phyloP scores from a whole-genome alignment of 2,113 vertebrate species.

The Peromyscus maniculatus region DNA sequence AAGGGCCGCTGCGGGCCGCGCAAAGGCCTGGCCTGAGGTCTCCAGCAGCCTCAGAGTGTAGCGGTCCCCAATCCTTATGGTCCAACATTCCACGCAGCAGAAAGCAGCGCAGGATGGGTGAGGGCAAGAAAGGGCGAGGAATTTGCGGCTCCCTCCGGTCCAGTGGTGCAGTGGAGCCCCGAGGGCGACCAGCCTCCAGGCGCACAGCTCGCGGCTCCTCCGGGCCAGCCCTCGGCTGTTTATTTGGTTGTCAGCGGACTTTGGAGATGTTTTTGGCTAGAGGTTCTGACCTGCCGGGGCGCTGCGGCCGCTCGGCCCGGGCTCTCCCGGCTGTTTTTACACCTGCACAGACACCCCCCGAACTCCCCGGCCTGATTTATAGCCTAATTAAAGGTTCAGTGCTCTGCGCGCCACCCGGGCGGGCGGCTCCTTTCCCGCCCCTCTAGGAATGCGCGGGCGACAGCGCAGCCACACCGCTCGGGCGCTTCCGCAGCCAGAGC shows the following conservation, averaged over 20 bases:
- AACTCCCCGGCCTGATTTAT: slow-evolving; percentile 85
- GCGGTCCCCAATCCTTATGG: not conserved
- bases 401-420: slow-evolving; percentile 76
- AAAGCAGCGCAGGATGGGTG: not conserved
- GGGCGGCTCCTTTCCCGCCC: slow-evolving; percentile 46
- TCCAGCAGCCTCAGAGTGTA: not conserved
- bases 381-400: slow-evolving; percentile 82
- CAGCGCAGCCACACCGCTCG: not conserved
- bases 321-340: slow-evolving; percentile 87
- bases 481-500: not conserved
- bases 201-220: not conserved
- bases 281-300: slow-evolving; percentile 75
- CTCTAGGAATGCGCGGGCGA: slow-evolving; percentile 21
- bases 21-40: not conserved
- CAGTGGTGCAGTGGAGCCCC: not conserved
- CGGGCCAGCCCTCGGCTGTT: slow-evolving; percentile 55
- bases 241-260: slow-evolving; percentile 79
- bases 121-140: not conserved
- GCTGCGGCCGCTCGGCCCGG: slow-evolving; percentile 51
- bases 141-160: no score
- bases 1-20: not conserved
- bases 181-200: not conserved
- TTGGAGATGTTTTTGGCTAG: slow-evolving; percentile 65
- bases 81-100: not conserved
- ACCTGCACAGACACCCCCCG: slow-evolving; percentile 83